These are phyloP conservation scores for Cichlasoma orientale DNA, from an alignment of 2,797 vertebrate species.

Conservation along the genomic window DNA sequence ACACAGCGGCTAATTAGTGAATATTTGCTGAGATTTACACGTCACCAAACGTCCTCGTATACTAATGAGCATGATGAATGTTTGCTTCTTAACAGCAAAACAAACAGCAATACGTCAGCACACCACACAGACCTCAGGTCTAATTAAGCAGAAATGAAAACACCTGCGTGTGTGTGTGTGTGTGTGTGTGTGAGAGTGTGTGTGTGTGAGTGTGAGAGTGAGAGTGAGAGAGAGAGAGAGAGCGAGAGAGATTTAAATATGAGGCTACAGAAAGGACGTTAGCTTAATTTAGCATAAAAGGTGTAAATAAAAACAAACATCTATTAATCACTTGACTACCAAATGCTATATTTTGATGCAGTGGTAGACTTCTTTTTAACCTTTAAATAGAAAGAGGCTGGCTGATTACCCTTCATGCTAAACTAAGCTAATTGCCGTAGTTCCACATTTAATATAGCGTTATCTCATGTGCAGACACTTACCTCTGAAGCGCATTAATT, in stretches of 20 bases:
- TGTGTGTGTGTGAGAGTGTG: too few species aligned
- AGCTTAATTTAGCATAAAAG: neutral
- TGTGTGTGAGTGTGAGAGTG: too few species aligned
- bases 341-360: neutral
- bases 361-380: neutral
- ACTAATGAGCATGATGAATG: neutral
- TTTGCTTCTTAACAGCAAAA: slow-evolving; percentile 9
- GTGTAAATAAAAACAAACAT: neutral
- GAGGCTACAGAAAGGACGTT: neutral
- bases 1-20: neutral
- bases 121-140: neutral
- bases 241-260: neutral
- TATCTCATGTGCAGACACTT: neutral
- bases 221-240: too few species aligned
- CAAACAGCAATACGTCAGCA: neutral
- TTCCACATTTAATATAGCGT: fast-evolving
- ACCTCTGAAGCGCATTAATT: neutral
- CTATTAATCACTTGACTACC: neutral
- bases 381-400: neutral
- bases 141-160: neutral
- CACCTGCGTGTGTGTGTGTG: neutral
- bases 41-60: neutral
- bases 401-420: neutral
- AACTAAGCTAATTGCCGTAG: neutral
- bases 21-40: neutral